These are phyloP conservation scores for Melitaea cinxia DNA, from an alignment of 1,140 invertebrate species.

Conservation along the genomic window DNA sequence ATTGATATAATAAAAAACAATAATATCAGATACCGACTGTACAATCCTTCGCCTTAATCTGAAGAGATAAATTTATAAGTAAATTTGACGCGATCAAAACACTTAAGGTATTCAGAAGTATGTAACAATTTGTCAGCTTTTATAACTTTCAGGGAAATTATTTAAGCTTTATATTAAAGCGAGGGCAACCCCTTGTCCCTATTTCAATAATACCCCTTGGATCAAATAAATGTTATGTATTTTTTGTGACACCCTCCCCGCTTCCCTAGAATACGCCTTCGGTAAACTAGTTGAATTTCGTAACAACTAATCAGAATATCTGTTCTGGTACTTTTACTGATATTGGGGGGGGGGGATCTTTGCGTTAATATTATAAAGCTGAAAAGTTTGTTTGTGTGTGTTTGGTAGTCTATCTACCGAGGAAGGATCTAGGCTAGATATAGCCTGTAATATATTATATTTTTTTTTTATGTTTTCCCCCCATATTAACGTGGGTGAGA, in stretches of 20 bases:
- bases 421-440: too few relatives aligned
- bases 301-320: slow-evolving; percentile 8
- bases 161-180: slow-evolving; percentile 41
- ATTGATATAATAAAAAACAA: too few relatives aligned
- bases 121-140: slow-evolving; percentile 48
- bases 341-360: too few relatives aligned
- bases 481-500: too few relatives aligned
- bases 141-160: slow-evolving; percentile 42
- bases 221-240: slow-evolving; percentile 33
- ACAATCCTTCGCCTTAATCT: background rate
- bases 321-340: background rate
- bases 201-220: slow-evolving; percentile 38
- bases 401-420: too few relatives aligned
- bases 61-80: slow-evolving; percentile 25
- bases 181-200: slow-evolving; percentile 19
- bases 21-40: background rate
- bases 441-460: too few relatives aligned
- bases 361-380: too few relatives aligned
- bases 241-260: slow-evolving; percentile 18
- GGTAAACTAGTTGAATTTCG: slow-evolving; percentile 33
- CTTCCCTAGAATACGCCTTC: slow-evolving; percentile 17
- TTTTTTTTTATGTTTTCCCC: too few relatives aligned
- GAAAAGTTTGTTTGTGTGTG: too few relatives aligned
- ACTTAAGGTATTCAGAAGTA: slow-evolving; percentile 34
- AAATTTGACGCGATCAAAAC: slow-evolving; percentile 35